A percentile compares a stretch with the other conserved stretches of the same genome.
Evolutionary conservation across 1,140 invertebrate genomes (phyloP).

Genomic region (Zaprionus lachaisei): DNA sequence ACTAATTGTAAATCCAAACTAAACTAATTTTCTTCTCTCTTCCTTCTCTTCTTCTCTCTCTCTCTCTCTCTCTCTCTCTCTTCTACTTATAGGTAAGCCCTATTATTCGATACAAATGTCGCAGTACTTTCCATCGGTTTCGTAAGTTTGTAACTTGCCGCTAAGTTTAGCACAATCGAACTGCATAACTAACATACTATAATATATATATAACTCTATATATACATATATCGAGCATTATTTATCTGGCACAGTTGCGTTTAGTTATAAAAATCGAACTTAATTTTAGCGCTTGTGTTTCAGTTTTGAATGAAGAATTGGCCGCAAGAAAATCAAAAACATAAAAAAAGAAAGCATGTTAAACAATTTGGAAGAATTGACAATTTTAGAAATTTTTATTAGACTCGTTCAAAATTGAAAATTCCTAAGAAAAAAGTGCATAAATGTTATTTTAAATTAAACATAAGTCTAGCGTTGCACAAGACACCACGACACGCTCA

Average conservation of each 20-base stretch:
- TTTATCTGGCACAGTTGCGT: conserved; percentile 61
- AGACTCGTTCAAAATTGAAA: conserved; percentile 67
- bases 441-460: conserved; percentile 40
- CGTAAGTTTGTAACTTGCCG: conserved; percentile 37
- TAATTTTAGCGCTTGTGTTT: conserved; percentile 64
- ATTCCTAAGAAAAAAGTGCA: conserved; percentile 20
- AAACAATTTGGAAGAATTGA: conserved; percentile 24
- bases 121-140: conserved; percentile 10
- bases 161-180: conserved; percentile 30
- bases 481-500: conserved; percentile 15
- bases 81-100: conserved; percentile 61
- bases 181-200: conserved; percentile 13
- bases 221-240: conserved; percentile 43
- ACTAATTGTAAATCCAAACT: conserved; percentile 18
- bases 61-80: not conserved
- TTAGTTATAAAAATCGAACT: conserved; percentile 46
- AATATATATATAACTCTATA: conserved; percentile 19
- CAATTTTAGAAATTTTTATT: conserved; percentile 36
- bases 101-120: conserved; percentile 13
- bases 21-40: not conserved
- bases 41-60: not conserved
- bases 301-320: conserved; percentile 74
- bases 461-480: conserved; percentile 39
- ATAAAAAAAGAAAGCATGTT: conserved; percentile 43
- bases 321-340: conserved; percentile 27